Evolutionary conservation across 1,140 invertebrate species (phyloP).

Genomic region (Drosophila murphyi): DNA sequence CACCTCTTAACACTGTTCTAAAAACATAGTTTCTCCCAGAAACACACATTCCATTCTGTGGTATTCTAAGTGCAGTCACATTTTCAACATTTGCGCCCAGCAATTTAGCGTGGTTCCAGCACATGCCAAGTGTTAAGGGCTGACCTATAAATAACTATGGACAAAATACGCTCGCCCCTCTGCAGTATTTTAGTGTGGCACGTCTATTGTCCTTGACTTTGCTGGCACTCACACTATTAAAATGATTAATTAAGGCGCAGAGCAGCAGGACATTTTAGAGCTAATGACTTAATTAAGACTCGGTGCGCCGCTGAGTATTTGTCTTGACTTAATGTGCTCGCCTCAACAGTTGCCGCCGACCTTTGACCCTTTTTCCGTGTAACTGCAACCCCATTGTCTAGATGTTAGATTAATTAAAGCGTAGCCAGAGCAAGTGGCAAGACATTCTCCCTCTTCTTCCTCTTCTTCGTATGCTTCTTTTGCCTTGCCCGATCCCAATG

Average conservation of each 20-base stretch:
- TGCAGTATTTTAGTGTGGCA: constrained; percentile 22
- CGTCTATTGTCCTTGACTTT: constrained; percentile 43
- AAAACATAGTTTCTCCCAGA: neutral
- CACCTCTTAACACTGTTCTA: neutral
- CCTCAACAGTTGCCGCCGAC: constrained; percentile 60
- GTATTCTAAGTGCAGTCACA: constrained; percentile 30
- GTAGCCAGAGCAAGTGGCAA: constrained; percentile 65
- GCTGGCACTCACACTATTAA: constrained; percentile 62
- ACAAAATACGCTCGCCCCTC: constrained; percentile 31
- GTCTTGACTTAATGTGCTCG: constrained; percentile 70
- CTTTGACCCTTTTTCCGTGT: constrained; percentile 77
- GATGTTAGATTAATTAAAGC: constrained; percentile 78
- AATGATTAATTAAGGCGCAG: constrained; percentile 75
- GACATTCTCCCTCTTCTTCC: constrained; percentile 1
- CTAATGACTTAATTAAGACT: constrained; percentile 78
- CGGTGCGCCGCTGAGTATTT: constrained; percentile 57
- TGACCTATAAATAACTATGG: constrained; percentile 68
- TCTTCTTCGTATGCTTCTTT: too few species aligned
- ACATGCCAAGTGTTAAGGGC: constrained; percentile 60
- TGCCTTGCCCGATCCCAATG: constrained; percentile 3
- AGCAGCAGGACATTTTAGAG: constrained; percentile 74
- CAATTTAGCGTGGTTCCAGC: constrained; percentile 36
- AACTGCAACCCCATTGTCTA: constrained; percentile 33
- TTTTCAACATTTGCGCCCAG: constrained; percentile 32
- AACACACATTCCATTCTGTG: constrained; percentile 19